Evolutionary conservation across 2,797 vertebrate species (phyloP).

Genomic region (Dicrostonyx torquatus): DNA sequence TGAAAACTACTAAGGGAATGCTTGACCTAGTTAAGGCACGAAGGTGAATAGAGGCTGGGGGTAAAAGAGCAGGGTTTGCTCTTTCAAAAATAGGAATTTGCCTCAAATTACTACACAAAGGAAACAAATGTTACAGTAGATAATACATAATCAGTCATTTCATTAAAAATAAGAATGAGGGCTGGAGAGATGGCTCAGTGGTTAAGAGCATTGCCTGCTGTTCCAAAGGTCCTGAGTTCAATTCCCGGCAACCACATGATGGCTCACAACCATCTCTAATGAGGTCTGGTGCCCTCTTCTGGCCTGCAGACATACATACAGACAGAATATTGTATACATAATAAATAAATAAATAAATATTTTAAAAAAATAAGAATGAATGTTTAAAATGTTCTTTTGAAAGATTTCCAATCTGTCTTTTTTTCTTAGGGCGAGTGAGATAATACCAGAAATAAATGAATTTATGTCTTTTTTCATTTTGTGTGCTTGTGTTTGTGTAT

Average conservation of each 20-base stretch:
- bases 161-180: neutral
- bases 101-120: constrained; percentile 50
- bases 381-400: constrained; percentile 41
- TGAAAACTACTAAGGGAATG: neutral
- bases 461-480: neutral
- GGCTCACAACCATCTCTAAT: too few relatives aligned
- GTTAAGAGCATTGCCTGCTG: too few relatives aligned
- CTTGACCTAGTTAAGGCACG: neutral
- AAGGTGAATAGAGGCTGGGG: neutral
- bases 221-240: too few relatives aligned
- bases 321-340: too few relatives aligned
- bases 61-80: constrained; percentile 35
- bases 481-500: neutral
- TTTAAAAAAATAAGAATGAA: neutral
- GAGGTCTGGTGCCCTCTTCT: too few relatives aligned
- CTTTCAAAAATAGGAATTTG: constrained; percentile 32
- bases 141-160: constrained; percentile 51
- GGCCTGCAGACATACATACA: too few relatives aligned
- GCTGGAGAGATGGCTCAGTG: too few relatives aligned
- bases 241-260: too few relatives aligned
- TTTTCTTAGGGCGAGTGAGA: constrained; percentile 8
- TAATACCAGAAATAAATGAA: constrained; percentile 1
- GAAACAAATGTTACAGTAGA: constrained; percentile 36
- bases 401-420: constrained; percentile 7
- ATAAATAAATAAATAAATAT: too few relatives aligned